Evolutionary conservation across 2,113 vertebrate species (phyloP), one percentile per base, ranked within the genome.

Genomic region (Rhynchomys soricoides): DNA sequence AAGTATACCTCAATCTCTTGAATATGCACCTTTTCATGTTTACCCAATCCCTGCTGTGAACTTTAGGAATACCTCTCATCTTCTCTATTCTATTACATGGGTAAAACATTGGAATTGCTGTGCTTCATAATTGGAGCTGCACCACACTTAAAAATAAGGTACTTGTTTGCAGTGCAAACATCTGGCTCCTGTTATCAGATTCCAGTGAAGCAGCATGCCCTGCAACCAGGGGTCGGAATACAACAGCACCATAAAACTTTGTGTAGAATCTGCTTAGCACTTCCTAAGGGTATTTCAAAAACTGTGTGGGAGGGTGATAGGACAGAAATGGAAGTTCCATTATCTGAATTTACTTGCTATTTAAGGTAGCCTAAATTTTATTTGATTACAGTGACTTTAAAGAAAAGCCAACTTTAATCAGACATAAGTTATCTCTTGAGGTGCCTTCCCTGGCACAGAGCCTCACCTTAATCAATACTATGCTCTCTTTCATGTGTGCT

Each of bases 401-500:
- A 55, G 40, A 10, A 4, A 59, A 93, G 11, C 0, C 10, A 59
- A 26, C 17, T 7, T 68, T 55, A 78, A 70, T 66, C 59, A 66
- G 52, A 4, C 2, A 22, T 40, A 93, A 71, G 43, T 68, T 45
- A 11, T 29, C 62, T 75, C 90, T 70, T 88, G 59, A 26, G 9
- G 74, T 48, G 1, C 3, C 2, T 43, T 64, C 5, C 50, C 29
- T 37, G 66, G 17, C 37, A 29, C 10, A 62, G 17, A 12, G 7
- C 37, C 5, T 57, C 15, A 48, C 5, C 3, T 57, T 22, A 48
- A 5, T 3, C 5, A 10, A 1, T 4, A 26, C 13, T 11, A 0
- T 2, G 26, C 55, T 59, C 22, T 11, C 37, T 50, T 21, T 64
- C 2, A 0, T 3, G 22, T 5, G 0, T n/a, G 4, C 3, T 62